Conservation (phyloP, 2,113 vertebrate species). For the Eidolon helvum region DNA sequence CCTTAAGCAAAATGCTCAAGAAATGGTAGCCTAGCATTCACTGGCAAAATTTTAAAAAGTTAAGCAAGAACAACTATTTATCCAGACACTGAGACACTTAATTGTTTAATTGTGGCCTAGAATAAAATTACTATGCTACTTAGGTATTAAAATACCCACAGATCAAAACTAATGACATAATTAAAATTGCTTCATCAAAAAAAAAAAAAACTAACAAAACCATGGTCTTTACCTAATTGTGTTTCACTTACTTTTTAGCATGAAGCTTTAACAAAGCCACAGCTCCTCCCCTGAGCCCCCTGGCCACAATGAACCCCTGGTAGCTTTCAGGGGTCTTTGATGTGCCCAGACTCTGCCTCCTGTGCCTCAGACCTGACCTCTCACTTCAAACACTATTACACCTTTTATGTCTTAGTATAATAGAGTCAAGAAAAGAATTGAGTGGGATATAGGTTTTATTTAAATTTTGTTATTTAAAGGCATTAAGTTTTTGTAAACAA, state of each 20-base stretch:
- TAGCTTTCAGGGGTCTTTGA: background rate
- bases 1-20: slow-evolving; percentile 36
- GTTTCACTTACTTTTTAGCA: slow-evolving; percentile 39
- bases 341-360: background rate
- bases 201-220: slow-evolving; percentile 11
- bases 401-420: slow-evolving; percentile 26
- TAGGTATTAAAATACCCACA: slow-evolving; percentile 42
- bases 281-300: background rate
- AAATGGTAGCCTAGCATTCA: slow-evolving; percentile 15
- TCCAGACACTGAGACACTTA: slow-evolving; percentile 15
- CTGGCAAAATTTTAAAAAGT: slow-evolving; percentile 44
- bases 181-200: slow-evolving; percentile 3
- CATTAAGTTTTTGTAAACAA: slow-evolving; percentile 6
- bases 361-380: background rate
- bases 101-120: slow-evolving; percentile 32
- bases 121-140: slow-evolving; percentile 37
- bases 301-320: background rate
- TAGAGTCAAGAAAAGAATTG: slow-evolving; percentile 27
- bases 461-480: slow-evolving; percentile 30
- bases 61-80: slow-evolving; percentile 46
- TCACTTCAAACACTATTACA: background rate
- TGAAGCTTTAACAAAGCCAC: slow-evolving; percentile 33
- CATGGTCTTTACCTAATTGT: slow-evolving; percentile 34
- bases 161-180: slow-evolving; percentile 46
- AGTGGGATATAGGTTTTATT: background rate